Base-by-base conservation (phyloP, 2,888 invertebrate species). In the Molanna angustata region DNA sequence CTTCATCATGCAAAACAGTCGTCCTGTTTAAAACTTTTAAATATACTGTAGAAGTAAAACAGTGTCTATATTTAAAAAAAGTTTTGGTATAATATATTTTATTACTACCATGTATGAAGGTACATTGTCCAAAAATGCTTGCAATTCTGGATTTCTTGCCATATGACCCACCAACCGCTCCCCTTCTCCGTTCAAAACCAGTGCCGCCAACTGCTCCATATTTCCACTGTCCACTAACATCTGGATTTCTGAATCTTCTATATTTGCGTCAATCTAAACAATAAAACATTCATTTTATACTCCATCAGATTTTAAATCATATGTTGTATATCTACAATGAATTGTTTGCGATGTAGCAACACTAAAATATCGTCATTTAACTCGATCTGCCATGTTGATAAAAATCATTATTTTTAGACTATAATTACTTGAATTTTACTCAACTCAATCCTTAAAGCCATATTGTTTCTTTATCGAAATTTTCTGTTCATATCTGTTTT, bases 121-220 rank as follows among this genome's bases (percentile, higher is more conserved):
- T 46, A 93, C 90, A 68, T 91, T 92, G 64, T 88, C 86, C 60
- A 94, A 79, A 73, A 94, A 94, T 11, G 89, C 85, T 70, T 92
- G 89, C 35, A 93, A 78, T 67, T 93, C 92, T 3, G 85, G 78
- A 69, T 90, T 88, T 57, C 78, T 72, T 51, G 89, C 83, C 63
- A 79, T 77, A 62, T 85, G 78, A 52, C 89, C 83, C 64, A 88
- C 70, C 63, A 92, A 73, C 71, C 85, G 80, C 59, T 86, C 76
- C 0, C 95, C 95, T 65, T 94, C 88, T 2, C 95, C 95, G 62
- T 89, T 90, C 17, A 96, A 75, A 11, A 96, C 93, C 63, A 95
- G 74, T 46, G 89, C 83, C 19, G 95, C 95, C 64, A 96, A 74
- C 73, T 90, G 88, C 67, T 93, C 94, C 85, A 95, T 87, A 66